These are phyloP conservation scores for Chiridota heheva DNA, from an alignment of 35 echinoderm and acorn worm species.

Conservation along the genomic window DNA sequence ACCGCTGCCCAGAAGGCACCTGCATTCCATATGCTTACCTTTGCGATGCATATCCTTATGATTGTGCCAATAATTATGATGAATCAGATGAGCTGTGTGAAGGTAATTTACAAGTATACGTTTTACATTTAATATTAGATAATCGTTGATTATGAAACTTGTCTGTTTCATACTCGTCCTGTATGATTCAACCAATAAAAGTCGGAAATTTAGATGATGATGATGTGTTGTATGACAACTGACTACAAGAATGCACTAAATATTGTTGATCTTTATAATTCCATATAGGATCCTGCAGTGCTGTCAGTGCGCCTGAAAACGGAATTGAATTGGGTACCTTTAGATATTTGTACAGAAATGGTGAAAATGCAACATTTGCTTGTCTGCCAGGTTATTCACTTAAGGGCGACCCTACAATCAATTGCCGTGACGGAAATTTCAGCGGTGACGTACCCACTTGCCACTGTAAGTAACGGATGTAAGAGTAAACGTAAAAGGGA, in stretches of 20 bases:
- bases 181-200: background rate
- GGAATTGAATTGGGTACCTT: slow-evolving; percentile 29
- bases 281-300: background rate
- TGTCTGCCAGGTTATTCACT: slow-evolving; percentile 18
- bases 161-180: background rate
- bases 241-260: background rate
- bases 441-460: slow-evolving; percentile 1
- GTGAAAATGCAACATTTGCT: slow-evolving; percentile 9
- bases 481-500: no score
- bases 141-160: background rate
- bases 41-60: slow-evolving; percentile 67
- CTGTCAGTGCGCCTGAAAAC: slow-evolving; percentile 4
- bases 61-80: slow-evolving; percentile 70
- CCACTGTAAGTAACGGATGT: background rate
- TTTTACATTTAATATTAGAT: background rate
- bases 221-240: background rate
- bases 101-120: slow-evolving; percentile 37
- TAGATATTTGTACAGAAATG: slow-evolving; percentile 16
- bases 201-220: background rate
- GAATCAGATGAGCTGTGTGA: slow-evolving; percentile 65
- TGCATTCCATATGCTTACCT: slow-evolving; percentile 64
- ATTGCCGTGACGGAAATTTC: slow-evolving; percentile 16
- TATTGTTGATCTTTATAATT: background rate
- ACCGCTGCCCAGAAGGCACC: slow-evolving; percentile 63
- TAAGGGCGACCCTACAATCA: background rate